Conservation (phyloP, 1,140 invertebrate genomes). For the Palaemon carinicauda region DNA sequence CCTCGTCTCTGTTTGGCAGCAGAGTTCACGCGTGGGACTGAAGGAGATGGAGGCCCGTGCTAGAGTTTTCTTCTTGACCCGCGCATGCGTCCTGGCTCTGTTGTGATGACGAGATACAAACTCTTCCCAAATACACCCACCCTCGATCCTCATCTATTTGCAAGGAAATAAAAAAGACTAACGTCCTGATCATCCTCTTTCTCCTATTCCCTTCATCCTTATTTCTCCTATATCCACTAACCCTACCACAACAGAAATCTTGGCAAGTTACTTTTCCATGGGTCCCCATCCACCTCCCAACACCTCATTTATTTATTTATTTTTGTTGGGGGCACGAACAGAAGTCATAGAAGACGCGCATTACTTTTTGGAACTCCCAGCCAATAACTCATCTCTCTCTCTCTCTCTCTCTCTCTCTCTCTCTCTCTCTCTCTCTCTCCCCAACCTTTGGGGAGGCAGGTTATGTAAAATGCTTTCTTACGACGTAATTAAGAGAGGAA, state of each 20-base stretch:
- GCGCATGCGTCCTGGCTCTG: slow-evolving; percentile 8
- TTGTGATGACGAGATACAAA: slow-evolving; percentile 3
- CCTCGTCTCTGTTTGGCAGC: neutral
- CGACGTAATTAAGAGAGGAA: no score
- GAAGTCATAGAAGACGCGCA: no score
- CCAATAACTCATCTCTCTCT: no score
- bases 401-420: slow-evolving; percentile 15
- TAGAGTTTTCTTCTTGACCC: slow-evolving; percentile 11
- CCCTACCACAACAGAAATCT: slow-evolving; percentile 26
- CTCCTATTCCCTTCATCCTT: no score
- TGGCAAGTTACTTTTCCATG: neutral
- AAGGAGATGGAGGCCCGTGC: neutral
- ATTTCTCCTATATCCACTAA: neutral
- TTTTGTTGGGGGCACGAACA: no score
- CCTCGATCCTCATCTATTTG: no score
- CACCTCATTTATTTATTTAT: neutral
- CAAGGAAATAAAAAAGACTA: no score
- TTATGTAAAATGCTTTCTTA: neutral
- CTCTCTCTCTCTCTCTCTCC: neutral
- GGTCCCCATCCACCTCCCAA: neutral
- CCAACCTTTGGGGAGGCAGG: neutral
- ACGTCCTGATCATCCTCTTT: no score
- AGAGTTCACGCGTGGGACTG: neutral
- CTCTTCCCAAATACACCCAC: no score
- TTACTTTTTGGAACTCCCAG: no score